Percentiles rank a stretch among this genome's conserved stretches.
Evolutionary conservation across 1,140 invertebrate species (phyloP).

Genomic region (roundworm (Caenorhabditis elegans)): DNA sequence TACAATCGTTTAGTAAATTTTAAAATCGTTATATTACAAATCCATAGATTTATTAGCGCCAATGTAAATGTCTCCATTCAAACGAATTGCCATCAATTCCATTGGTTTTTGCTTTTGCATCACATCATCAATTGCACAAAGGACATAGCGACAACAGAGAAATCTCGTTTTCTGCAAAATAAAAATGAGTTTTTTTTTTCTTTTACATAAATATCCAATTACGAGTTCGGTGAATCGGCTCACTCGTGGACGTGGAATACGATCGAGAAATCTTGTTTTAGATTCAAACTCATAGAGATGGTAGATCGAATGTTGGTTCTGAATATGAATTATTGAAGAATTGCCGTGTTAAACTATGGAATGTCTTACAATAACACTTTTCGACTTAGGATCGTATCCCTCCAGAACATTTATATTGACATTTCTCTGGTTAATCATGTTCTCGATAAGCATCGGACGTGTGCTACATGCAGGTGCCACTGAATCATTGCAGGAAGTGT

Average conservation of each 20-base stretch:
- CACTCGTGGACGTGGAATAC: background rate
- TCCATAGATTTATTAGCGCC: background rate
- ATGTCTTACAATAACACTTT: background rate
- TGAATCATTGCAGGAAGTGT: background rate
- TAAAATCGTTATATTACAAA: background rate
- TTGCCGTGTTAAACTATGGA: no score
- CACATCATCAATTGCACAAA: background rate
- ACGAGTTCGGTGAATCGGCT: background rate
- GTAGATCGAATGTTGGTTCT: conserved; percentile 2
- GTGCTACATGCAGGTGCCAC: background rate
- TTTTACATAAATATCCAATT: background rate
- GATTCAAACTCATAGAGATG: background rate
- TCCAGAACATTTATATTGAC: background rate
- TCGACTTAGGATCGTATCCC: background rate
- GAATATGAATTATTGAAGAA: background rate
- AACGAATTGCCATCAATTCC: background rate
- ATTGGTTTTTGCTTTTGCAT: background rate
- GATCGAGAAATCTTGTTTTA: background rate
- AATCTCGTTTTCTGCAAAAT: background rate
- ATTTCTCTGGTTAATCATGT: background rate
- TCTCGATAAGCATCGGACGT: background rate
- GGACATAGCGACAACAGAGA: background rate
- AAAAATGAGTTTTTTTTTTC: background rate
- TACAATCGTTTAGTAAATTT: no score
- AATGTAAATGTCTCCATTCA: background rate